phyloP scores from a whole-genome alignment of 2,797 vertebrate species.

The Chiroxiphia lanceolata region DNA sequence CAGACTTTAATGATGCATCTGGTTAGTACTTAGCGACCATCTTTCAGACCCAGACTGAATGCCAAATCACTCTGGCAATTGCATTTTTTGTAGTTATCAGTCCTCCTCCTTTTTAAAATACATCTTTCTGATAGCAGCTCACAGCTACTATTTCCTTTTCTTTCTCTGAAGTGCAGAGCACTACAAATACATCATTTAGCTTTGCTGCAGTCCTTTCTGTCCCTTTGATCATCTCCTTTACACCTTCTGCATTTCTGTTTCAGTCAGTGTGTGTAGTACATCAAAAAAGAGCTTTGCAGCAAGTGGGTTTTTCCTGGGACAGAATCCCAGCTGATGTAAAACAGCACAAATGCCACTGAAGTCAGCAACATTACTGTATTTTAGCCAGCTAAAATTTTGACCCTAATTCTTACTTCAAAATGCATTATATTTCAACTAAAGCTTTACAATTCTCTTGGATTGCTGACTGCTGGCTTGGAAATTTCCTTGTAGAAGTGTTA shows the following conservation, averaged over 20 bases:
- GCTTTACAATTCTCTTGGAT: neutral
- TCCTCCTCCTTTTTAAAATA: slow-evolving; percentile 20
- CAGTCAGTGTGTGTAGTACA: neutral
- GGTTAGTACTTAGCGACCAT: neutral
- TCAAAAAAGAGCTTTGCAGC: slow-evolving; percentile 2
- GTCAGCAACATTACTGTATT: neutral
- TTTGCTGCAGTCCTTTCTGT: slow-evolving; percentile 39
- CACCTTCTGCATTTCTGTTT: slow-evolving; percentile 21
- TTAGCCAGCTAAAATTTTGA: neutral
- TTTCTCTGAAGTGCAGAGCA: slow-evolving; percentile 33
- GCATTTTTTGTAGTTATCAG: slow-evolving; percentile 7
- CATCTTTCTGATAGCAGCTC: slow-evolving; percentile 6
- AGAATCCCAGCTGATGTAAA: neutral
- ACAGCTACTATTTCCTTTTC: slow-evolving; percentile 16
- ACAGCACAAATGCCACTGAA: neutral
- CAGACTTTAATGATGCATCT: neutral
- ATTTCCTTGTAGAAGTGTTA: neutral
- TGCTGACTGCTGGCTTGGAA: neutral
- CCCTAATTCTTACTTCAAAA: neutral
- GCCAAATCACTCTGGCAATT: neutral
- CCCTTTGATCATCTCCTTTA: slow-evolving; percentile 41
- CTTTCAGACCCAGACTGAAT: neutral
- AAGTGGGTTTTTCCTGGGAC: neutral
- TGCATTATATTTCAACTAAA: neutral
- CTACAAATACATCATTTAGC: slow-evolving; percentile 39